phyloP scores from a whole-genome alignment of 1,140 invertebrate genomes.

The Uloborus diversus region DNA sequence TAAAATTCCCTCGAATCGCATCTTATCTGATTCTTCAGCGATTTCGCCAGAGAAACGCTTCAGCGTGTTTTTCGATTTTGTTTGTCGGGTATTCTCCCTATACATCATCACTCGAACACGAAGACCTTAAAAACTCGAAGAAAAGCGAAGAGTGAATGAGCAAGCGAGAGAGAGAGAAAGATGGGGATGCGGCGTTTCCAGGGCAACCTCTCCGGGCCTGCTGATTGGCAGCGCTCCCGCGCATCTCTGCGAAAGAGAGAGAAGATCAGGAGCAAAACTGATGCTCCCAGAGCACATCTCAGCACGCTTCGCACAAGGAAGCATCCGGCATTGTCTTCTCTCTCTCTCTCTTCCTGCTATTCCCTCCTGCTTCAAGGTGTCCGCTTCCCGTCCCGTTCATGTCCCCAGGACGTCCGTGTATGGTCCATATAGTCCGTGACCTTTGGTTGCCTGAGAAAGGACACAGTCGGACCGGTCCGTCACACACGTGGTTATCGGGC shows the following conservation, averaged over 20 bases:
- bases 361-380: not conserved
- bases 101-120: slow-evolving; percentile 8
- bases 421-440: no score
- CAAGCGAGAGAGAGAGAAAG: slow-evolving; percentile 14
- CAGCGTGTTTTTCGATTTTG: not conserved
- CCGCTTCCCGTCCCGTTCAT: not conserved
- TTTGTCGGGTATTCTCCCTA: not conserved
- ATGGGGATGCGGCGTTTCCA: slow-evolving; percentile 48
- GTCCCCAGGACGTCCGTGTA: not conserved
- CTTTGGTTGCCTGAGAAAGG: no score
- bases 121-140: slow-evolving; percentile 32
- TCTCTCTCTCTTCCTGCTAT: slow-evolving; percentile 16
- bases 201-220: slow-evolving; percentile 22
- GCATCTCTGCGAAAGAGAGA: slow-evolving; percentile 4
- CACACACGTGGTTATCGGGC: no score
- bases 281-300: slow-evolving; percentile 24
- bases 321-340: slow-evolving; percentile 1
- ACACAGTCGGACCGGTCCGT: no score
- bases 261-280: slow-evolving; percentile 34
- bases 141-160: slow-evolving; percentile 3
- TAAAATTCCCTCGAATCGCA: no score
- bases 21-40: no score
- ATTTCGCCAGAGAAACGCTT: no score
- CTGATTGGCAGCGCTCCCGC: slow-evolving; percentile 51
- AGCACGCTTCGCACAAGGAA: slow-evolving; percentile 9